Base-by-base conservation (phyloP, 1,140 invertebrate species). In the Nymphalis io region DNA sequence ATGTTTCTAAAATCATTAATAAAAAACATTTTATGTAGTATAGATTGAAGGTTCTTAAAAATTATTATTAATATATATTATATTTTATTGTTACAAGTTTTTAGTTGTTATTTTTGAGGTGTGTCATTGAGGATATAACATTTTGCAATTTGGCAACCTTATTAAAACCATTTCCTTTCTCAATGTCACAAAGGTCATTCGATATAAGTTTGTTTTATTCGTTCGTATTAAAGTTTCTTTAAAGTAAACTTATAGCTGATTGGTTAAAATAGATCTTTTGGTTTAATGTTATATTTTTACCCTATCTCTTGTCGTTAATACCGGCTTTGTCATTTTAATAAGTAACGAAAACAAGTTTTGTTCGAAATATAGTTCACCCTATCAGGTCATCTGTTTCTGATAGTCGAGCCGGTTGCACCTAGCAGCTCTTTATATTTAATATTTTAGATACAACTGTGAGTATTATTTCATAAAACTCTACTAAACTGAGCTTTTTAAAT, bases 181-280 rank as follows among this genome's bases (percentile, higher is more conserved):
- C 84, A 86, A 86, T 86, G 84, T 83, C 84, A 83, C 48, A 81
- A 72, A 76, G 84, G 84, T 86, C 84, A 86, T 73, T 62, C 27
- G 5, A n/a, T 61, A 71, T 71, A 11, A 68, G 78, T 73, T 72
- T 70, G 72, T 76, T 76, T 20, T 72, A 21, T 23, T 13, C 33
- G 27, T 53, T 51, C 6, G 2, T 15, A 16, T 18, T 51, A 39
- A 44, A 51, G 18, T 39, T n/a, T 38, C 16, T 16, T 6, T 6
- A 33, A n/a, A 16, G 6, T 18, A n/a, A 13, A 33, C 23, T 48
- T 0, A 62, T 16, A 60, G 21, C 0, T 57, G 21, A 70, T 70
- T 70, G 68, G 68, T 10, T 65, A 21, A 60, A 58, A 65, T 23
- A 2, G 3, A 8, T 12, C 63, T 44, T 1, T 38, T 23, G 6